A percentile compares a stretch with the other conserved stretches of the same genome.
Evolutionary conservation across 2,113 vertebrate genomes (phyloP).

Genomic region (Phylloscopus whistleri): DNA sequence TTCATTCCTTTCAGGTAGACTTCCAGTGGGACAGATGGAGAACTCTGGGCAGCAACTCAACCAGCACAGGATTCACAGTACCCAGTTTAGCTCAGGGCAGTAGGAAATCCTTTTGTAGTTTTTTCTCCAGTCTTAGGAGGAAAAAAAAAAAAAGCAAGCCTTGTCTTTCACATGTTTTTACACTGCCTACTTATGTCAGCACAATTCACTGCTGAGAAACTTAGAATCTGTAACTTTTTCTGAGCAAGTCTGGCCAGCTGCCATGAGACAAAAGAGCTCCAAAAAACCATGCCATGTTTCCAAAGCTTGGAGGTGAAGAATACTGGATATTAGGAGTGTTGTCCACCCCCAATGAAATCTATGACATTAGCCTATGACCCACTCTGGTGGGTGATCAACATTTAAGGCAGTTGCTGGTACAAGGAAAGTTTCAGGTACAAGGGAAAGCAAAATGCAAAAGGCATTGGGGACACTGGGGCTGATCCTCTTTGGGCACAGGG

Average conservation of each 20-base stretch:
- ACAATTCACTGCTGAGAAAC: not conserved
- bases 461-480: not conserved
- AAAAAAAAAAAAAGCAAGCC: not conserved
- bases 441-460: not conserved
- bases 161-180: slow-evolving; percentile 17
- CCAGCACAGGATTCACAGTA: not conserved
- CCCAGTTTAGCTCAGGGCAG: not conserved
- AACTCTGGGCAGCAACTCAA: not conserved
- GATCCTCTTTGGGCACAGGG: not conserved
- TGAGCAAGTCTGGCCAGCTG: not conserved
- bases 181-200: slow-evolving; percentile 9
- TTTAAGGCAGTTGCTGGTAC: not conserved
- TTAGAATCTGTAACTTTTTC: not conserved
- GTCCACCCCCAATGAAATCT: not conserved
- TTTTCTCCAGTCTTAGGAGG: not conserved
- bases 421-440: not conserved
- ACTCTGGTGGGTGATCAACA: not conserved
- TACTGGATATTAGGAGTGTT: not conserved
- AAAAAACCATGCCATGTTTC: not conserved
- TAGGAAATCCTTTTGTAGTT: not conserved
- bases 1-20: not conserved
- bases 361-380: not conserved
- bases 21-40: not conserved
- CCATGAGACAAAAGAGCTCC: not conserved
- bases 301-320: not conserved